Evolutionary conservation across 2,113 vertebrate species (phyloP).

Genomic region (Picathartes gymnocephalus): DNA sequence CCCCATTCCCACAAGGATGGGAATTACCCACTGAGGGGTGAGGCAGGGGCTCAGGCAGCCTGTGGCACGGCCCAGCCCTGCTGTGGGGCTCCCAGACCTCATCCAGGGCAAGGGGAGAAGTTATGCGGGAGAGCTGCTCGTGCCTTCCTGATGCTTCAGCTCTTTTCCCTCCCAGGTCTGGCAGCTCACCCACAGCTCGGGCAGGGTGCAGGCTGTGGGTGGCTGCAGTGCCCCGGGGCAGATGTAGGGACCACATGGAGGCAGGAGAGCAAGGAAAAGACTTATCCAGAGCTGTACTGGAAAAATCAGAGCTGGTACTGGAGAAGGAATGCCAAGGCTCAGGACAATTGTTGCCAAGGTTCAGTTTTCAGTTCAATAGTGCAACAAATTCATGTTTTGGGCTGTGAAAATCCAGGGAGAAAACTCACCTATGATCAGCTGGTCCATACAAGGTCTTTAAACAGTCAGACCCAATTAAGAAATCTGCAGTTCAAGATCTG

Average conservation of each 20-base stretch:
- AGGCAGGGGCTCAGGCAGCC: not conserved
- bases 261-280: not conserved
- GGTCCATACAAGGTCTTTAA: not conserved
- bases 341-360: not conserved
- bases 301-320: not conserved
- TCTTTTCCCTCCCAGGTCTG: not conserved
- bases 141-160: fast-evolving
- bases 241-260: fast-evolving
- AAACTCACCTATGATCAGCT: not conserved
- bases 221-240: fast-evolving
- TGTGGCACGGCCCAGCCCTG: fast-evolving
- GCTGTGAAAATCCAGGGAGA: not conserved
- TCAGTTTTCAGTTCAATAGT: not conserved
- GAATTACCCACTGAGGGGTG: fast-evolving
- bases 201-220: not conserved
- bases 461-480: not conserved
- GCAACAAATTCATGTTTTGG: not conserved
- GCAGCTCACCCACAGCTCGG: fast-evolving
- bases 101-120: not conserved
- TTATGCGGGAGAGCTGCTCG: not conserved
- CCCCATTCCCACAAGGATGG: fast-evolving
- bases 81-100: not conserved
- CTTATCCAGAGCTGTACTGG: not conserved
- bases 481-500: not conserved
- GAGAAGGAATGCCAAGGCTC: not conserved